Conservation (phyloP, 2,888 invertebrate species). For the Drosophila anceps region DNA sequence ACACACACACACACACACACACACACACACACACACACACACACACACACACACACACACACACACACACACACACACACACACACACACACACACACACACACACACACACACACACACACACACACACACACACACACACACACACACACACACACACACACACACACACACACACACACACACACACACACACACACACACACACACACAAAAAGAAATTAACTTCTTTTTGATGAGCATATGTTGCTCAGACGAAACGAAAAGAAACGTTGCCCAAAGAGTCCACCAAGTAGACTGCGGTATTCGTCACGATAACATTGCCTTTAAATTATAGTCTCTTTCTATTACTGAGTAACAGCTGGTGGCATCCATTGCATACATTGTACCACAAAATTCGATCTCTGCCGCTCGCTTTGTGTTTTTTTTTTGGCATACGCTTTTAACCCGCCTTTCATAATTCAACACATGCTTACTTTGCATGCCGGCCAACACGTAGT, state of each 20-base stretch:
- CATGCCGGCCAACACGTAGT: slow-evolving; percentile 16
- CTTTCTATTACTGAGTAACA: slow-evolving; percentile 47
- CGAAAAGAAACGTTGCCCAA: slow-evolving; percentile 37
- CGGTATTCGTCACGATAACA: slow-evolving; percentile 45
- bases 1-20: slow-evolving; percentile 68
- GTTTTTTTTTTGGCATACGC: slow-evolving; percentile 33
- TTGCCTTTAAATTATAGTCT: slow-evolving; percentile 62
- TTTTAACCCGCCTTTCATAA: slow-evolving; percentile 54
- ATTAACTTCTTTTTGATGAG: slow-evolving; percentile 82
- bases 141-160: slow-evolving; percentile 34
- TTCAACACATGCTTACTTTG: slow-evolving; percentile 38
- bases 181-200: slow-evolving; percentile 47
- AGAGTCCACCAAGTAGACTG: slow-evolving; percentile 22
- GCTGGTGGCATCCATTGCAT: slow-evolving; percentile 34
- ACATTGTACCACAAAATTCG: slow-evolving; percentile 25
- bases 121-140: slow-evolving; percentile 70
- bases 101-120: slow-evolving; percentile 22
- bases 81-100: slow-evolving; percentile 73
- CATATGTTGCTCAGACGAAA: slow-evolving; percentile 77
- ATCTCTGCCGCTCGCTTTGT: slow-evolving; percentile 21
- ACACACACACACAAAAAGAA: slow-evolving; percentile 51
- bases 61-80: slow-evolving; percentile 11
- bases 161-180: slow-evolving; percentile 66
- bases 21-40: slow-evolving; percentile 7
- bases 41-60: slow-evolving; percentile 74